A percentile compares a stretch with the other conserved stretches of the same genome.
Evolutionary conservation across 2,797 vertebrate species (phyloP).

Genomic region (Acipenser oxyrinchus): DNA sequence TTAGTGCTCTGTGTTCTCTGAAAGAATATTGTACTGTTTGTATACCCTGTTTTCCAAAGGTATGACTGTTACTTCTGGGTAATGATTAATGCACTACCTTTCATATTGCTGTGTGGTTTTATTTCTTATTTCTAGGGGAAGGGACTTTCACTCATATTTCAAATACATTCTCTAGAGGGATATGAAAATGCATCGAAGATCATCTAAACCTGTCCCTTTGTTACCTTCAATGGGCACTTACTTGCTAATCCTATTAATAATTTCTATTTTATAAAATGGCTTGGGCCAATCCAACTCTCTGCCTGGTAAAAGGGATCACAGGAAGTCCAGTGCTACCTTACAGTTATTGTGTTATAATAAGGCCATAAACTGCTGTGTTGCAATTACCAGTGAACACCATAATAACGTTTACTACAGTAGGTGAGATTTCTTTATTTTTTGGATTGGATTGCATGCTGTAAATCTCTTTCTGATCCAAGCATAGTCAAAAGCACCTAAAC

Average conservation of each 20-base stretch:
- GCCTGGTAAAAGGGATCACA: no score
- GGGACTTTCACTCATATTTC: not conserved
- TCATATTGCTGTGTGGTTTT: not conserved
- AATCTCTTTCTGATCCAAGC: no score
- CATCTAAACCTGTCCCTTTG: not conserved
- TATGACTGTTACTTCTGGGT: not conserved
- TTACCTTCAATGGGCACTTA: not conserved
- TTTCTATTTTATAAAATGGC: not conserved
- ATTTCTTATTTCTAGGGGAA: not conserved
- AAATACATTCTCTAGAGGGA: not conserved
- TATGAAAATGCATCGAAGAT: not conserved
- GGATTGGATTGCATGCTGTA: no score
- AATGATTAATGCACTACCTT: conserved; percentile 8
- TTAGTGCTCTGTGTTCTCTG: not conserved
- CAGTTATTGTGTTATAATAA: no score
- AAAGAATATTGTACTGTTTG: conserved; percentile 3
- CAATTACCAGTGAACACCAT: no score
- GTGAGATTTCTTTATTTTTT: no score
- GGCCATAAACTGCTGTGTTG: no score
- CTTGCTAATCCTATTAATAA: not conserved
- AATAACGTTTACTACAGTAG: no score
- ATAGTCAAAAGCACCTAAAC: no score
- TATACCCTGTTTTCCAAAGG: conserved; percentile 3
- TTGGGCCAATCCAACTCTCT: no score
- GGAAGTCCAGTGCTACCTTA: no score